phyloP scores from a whole-genome alignment of 1,140 invertebrate genomes.

The Ladona fulva region DNA sequence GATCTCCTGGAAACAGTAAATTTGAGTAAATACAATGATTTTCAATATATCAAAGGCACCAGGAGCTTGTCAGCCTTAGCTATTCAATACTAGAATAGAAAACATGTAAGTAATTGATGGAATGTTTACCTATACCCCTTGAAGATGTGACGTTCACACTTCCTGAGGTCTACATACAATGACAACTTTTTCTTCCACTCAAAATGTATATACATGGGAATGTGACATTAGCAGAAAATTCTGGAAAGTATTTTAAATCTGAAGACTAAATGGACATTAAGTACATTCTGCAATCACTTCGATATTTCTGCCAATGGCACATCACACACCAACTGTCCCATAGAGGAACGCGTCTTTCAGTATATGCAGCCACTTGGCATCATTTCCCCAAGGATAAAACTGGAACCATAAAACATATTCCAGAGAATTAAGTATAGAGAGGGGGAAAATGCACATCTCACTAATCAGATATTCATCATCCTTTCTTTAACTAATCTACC shows the following conservation, averaged over 20 bases:
- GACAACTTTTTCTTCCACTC: neutral
- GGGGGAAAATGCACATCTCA: neutral
- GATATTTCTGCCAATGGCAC: neutral
- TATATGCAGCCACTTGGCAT: too few species aligned
- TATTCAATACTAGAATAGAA: conserved; percentile 8
- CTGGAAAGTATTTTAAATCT: neutral
- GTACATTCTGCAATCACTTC: neutral
- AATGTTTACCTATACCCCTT: neutral
- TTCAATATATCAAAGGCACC: neutral
- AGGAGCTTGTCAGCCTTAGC: neutral
- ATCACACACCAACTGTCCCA: neutral
- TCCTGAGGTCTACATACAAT: neutral
- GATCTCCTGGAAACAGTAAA: neutral
- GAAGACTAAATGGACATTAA: neutral
- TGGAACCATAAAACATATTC: too few species aligned
- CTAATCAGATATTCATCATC: neutral
- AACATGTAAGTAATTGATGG: neutral
- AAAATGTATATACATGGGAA: neutral
- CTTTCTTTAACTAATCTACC: neutral
- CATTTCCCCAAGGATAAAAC: too few species aligned
- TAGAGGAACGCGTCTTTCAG: neutral
- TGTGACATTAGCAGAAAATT: neutral
- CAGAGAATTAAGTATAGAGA: too few species aligned
- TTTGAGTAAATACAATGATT: neutral
- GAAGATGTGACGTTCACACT: neutral